Percentiles rank a stretch among this genome's conserved stretches.
Evolutionary conservation across 2,113 vertebrate genomes (phyloP).

Genomic region (Misgurnus mizolepis): DNA sequence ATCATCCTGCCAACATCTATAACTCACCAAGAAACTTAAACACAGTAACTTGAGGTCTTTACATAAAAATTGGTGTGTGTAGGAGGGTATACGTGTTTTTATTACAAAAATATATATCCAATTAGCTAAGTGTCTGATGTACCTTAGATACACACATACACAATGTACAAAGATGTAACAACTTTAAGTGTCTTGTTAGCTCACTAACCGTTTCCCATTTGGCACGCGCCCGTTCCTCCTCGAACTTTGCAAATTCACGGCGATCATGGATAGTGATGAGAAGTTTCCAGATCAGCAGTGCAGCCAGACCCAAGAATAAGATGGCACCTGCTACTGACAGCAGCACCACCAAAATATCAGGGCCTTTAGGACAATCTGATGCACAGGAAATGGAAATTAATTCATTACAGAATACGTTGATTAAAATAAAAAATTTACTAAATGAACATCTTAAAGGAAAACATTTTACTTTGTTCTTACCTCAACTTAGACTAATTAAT

Average conservation of each 20-base stretch:
- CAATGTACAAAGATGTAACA: neutral
- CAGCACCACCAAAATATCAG: slow-evolving; percentile 88
- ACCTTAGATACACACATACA: neutral
- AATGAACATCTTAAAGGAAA: no score
- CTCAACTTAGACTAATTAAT: no score
- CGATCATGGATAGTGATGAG: slow-evolving; percentile 96
- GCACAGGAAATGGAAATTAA: slow-evolving; percentile 46
- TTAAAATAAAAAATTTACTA: neutral
- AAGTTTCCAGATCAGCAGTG: slow-evolving; percentile 96
- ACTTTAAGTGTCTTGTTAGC: neutral
- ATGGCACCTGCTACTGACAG: slow-evolving; percentile 90
- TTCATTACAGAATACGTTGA: neutral
- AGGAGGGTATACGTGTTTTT: neutral
- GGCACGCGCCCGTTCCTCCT: slow-evolving; percentile 90
- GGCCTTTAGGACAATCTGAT: slow-evolving; percentile 90
- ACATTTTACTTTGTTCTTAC: neutral
- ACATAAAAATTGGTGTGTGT: slow-evolving; percentile 26
- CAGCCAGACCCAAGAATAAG: slow-evolving; percentile 84
- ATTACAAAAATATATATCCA: neutral
- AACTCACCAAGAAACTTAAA: slow-evolving; percentile 26
- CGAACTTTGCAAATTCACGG: slow-evolving; percentile 93
- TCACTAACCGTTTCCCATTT: slow-evolving; percentile 93
- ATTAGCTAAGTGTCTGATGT: neutral
- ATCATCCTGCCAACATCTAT: slow-evolving; percentile 47
- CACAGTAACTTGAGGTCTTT: slow-evolving; percentile 22